Base-by-base conservation (phyloP, 2,797 vertebrate species). In the Anguilla marmorata region DNA sequence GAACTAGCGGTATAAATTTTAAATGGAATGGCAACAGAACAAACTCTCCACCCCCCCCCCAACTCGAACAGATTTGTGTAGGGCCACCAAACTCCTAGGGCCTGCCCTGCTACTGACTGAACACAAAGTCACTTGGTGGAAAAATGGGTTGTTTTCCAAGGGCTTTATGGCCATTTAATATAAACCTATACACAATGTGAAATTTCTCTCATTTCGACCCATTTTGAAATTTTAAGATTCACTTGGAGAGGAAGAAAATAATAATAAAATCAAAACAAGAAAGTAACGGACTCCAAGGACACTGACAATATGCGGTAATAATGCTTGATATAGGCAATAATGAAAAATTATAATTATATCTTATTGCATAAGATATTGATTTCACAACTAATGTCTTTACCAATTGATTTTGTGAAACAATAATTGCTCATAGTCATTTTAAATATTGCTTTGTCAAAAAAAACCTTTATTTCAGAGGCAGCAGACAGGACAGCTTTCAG, bases 391-490 rank as follows among this genome's bases (percentile, higher is more conserved):
- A 79, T 87, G 60, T 27, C 30, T 87, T 19, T 37, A 14, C 9
- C 7, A 82, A 58, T 76, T 48, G 86, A 58, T n/a, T 37, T 24
- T 56, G 16, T 76, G 30, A 41, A 74, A 84, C 82, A 88, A 80
- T 58, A 69, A 48, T 54, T 63, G 41, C 27, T 85, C 72, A 14
- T 37, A 84, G 41, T n/a, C 58, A 54, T 88, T 85, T 74, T 30
- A 88, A 85, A 84, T 76, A 30, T n/a, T 63, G 79, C 85, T 56
- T 85, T 86, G 33, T 72, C 37, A n/a, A 30, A 84, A 58, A 30
- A 50, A 56, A 50, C 21, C 16, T 60, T 83, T 66, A 60, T 87
- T 87, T 87, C 60, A 83, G 37, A 60, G 58, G n/a, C 54, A n/a
- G 60, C 30, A 11, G 16, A n/a, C 27, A 37, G 58, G 76, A 58